Percentiles rank a stretch among this genome's conserved stretches.
These are phyloP conservation scores for Hemitrygon akajei DNA, from an alignment of 2,797 vertebrate species.

Conservation along the genomic window DNA sequence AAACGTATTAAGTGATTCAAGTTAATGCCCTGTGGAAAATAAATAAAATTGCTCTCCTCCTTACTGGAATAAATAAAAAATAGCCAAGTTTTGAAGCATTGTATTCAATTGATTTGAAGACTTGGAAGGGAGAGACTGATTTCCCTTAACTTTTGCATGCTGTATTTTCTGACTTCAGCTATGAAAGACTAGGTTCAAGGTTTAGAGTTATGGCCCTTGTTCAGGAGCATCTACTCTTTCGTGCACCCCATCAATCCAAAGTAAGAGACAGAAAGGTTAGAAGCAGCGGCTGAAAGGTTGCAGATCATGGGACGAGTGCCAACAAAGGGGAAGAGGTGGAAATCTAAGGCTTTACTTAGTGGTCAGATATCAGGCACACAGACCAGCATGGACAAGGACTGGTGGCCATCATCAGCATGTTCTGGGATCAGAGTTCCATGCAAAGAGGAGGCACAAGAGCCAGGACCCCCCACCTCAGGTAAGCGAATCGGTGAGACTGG, in stretches of 20 bases:
- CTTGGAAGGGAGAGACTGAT: background rate
- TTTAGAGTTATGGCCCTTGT: background rate
- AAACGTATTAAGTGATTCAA: background rate
- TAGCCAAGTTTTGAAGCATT: too few relatives aligned
- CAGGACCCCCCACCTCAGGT: too few relatives aligned
- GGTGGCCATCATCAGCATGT: too few relatives aligned
- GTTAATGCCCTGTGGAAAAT: background rate
- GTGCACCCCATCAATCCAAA: background rate
- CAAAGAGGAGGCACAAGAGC: too few relatives aligned
- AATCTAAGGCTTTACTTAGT: background rate
- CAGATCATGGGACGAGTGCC: too few relatives aligned
- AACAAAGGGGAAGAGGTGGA: background rate
- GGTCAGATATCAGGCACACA: too few relatives aligned
- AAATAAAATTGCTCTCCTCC: background rate
- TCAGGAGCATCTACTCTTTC: background rate
- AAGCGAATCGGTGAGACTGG: too few relatives aligned
- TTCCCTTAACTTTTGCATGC: background rate
- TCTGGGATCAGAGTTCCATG: too few relatives aligned
- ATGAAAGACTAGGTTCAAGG: background rate
- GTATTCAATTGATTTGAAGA: background rate
- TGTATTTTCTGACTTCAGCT: background rate
- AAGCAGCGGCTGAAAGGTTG: background rate
- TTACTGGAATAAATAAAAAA: too few relatives aligned
- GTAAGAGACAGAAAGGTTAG: background rate
- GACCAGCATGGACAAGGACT: too few relatives aligned